Evolutionary conservation across 2,888 invertebrate species (phyloP), one percentile per base, ranked within the genome.

Genomic region (Gari tellinella): DNA sequence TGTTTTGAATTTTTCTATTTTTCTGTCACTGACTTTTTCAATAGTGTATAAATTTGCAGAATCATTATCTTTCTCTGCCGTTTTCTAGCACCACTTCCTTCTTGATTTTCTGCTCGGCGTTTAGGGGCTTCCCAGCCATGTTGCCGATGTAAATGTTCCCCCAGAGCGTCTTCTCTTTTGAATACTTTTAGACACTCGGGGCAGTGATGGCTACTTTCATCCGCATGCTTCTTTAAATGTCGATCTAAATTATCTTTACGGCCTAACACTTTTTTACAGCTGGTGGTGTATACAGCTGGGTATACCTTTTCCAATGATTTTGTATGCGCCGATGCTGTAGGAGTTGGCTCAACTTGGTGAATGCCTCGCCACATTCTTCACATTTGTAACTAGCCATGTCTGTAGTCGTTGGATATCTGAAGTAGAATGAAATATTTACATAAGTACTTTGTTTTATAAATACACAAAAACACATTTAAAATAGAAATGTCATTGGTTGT

Each of bases 161-260:
- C 37, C 0, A 68, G 40, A 1, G 55, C 46, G 37, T 69, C 49
- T 5, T 49, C 26, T 8, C 61, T 48, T n/a, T 40, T 61, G 37
- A 69, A 69, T 2, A 60, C 64, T 37, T 49, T 55, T 0, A 56
- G 15, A 65, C 74, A 74, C 15, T 64, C 62, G 7, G 49, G 31
- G 10, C 31, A 31, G 10, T 31, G 4, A 10, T 31, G 31, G 31
- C 10, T 10, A 10, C 10, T 31, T 7, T 60, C 31, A 26, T 60
- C 43, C 0, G 41, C 37, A 43, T 68, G 68, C 19, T 51, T 64
- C 43, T 52, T 4, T 41, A 55, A 2, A 40, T 70, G 69, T 17
- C 66, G 17, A 2, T 62, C 75, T 12, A 70, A 21, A 51, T 68
- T 74, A 1, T 60, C 17, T 48, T 64, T 63, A 38, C 64, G 41